Conservation (phyloP, 2,797 vertebrate genomes). For the Tenualosa ilisha region DNA sequence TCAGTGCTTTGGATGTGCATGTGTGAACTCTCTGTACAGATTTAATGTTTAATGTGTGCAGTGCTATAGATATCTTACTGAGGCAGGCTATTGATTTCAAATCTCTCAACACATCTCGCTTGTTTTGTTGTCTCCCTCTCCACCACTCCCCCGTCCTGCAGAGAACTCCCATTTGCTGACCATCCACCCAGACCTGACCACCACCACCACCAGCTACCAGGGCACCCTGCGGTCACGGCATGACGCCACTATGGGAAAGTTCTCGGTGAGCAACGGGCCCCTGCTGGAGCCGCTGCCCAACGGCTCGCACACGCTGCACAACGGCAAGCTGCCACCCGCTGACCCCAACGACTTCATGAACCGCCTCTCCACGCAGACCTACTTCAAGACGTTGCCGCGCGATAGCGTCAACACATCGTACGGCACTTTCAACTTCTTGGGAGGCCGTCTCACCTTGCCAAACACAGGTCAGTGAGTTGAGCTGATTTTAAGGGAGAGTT, state of each 20-base stretch:
- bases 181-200: slow-evolving; percentile 97
- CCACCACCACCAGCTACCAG: slow-evolving; percentile 95
- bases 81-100: background rate
- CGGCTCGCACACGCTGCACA: slow-evolving; percentile 90
- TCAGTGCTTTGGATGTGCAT: background rate
- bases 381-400: slow-evolving; percentile 92
- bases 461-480: slow-evolving; percentile 81
- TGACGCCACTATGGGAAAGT: slow-evolving; percentile 81
- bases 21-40: background rate
- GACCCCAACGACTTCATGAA: slow-evolving; percentile 88
- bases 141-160: slow-evolving; percentile 59
- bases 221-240: slow-evolving; percentile 91
- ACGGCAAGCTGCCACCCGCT: slow-evolving; percentile 82
- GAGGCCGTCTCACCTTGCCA: slow-evolving; percentile 92
- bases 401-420: slow-evolving; percentile 91
- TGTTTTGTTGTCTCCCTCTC: background rate
- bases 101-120: background rate
- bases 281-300: slow-evolving; percentile 90
- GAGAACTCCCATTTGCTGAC: slow-evolving; percentile 97
- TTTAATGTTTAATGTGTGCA: background rate
- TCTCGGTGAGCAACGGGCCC: slow-evolving; percentile 91
- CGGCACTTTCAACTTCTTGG: slow-evolving; percentile 97
- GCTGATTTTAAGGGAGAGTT: too few relatives aligned
- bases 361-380: slow-evolving; percentile 89
- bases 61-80: background rate